Evolutionary conservation across 2,888 invertebrate species (phyloP).

Genomic region (Bombylius major): DNA sequence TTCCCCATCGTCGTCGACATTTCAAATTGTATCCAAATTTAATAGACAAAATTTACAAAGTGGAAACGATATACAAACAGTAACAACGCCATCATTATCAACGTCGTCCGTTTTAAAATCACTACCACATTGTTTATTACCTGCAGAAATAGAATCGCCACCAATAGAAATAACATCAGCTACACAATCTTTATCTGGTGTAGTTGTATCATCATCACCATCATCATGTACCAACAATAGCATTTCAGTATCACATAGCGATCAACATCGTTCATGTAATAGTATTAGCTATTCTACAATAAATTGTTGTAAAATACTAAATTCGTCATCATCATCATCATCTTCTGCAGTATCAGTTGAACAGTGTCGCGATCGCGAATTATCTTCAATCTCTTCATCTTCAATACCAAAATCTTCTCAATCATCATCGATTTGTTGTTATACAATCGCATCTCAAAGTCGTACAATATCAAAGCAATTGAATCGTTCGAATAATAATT

Average conservation of each 20-base stretch:
- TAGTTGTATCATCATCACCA: too few relatives aligned
- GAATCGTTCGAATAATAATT: slow-evolving; percentile 1
- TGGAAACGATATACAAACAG: background rate
- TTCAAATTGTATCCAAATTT: background rate
- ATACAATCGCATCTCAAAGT: slow-evolving; percentile 22
- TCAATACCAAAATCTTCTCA: slow-evolving; percentile 7
- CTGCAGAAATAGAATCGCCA: background rate
- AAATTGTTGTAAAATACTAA: slow-evolving; percentile 10
- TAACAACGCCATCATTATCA: too few relatives aligned
- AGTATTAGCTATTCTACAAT: slow-evolving; percentile 5
- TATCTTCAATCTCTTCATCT: slow-evolving; percentile 6
- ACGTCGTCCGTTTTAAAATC: background rate
- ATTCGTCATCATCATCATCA: slow-evolving; percentile 6
- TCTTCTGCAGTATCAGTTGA: slow-evolving; percentile 9
- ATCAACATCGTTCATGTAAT: slow-evolving; percentile 5
- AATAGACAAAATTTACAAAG: background rate
- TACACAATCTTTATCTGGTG: background rate
- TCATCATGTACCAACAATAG: background rate
- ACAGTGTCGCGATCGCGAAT: slow-evolving; percentile 10
- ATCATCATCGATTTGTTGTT: slow-evolving; percentile 31
- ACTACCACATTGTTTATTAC: background rate
- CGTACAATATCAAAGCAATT: slow-evolving; percentile 13
- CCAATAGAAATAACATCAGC: background rate
- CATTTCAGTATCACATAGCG: background rate
- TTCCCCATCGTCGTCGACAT: background rate